Base-by-base conservation (phyloP, 2,888 invertebrate species). In the Caenorhabditis sulstoni region DNA sequence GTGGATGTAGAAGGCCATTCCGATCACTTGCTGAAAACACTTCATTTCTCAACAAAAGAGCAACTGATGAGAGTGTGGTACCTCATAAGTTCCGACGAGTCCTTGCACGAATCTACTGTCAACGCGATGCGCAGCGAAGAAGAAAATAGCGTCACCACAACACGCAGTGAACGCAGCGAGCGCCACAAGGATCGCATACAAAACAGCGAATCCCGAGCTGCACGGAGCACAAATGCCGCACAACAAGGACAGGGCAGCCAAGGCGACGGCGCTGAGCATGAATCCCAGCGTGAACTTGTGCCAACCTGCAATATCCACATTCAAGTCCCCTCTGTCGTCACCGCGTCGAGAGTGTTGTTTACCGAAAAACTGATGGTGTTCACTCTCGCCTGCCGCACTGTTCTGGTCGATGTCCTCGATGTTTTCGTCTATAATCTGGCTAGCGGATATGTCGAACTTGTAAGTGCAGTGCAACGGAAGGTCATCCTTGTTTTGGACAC, bases 281-380 rank as follows among this genome's bases (percentile, higher is more conserved):
- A 83, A 87, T n/a, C 84, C 83, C 7, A 89, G 78, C 3, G 87
- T 86, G 20, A 86, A 87, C 62, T 89, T 89, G 80, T 89, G 89
- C 89, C 89, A 89, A 39, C 84, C 88, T 88, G 62, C 70, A 86
- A 80, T 1, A 29, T 39, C 47, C 23, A 47, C 16, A 22, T 50
- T 37, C 12, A 14, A 14, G n/a, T n/a, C n/a, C n/a, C n/a, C n/a
- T n/a, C n/a, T n/a, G n/a, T n/a, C n/a, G n/a, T n/a, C 14, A 41
- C 11, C 2, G 7, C 2, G 11, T 41, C 11, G 11, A 41, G 3
- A 2, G 3, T 41, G 2, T 41, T 11, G 11, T 68, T 58, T 44
- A 89, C 89, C 86, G 67, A 84, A 87, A 62, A 90, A 89, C 62
- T 89, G 89, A 74, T 89, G 89, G 49, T 89, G 89, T 62, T 87